phyloP scores from a whole-genome alignment of 2,113 vertebrate species.

The Platanista minor region DNA sequence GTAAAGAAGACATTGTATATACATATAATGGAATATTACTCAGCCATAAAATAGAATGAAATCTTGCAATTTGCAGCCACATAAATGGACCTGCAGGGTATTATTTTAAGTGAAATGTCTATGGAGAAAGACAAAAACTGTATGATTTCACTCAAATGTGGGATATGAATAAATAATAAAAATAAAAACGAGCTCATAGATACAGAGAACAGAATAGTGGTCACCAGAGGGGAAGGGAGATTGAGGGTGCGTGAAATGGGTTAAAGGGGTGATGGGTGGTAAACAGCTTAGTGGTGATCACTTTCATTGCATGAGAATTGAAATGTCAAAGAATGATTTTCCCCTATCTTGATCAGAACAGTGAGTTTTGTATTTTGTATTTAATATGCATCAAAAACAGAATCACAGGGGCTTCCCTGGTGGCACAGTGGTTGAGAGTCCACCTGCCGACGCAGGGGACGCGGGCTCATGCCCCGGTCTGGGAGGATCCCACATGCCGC shows the following conservation, averaged over 20 bases:
- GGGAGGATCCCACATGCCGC: too few relatives aligned
- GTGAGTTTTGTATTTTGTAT: not conserved
- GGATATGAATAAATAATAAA: not conserved
- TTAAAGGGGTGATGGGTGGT: not conserved
- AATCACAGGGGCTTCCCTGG: too few relatives aligned
- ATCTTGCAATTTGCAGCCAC: not conserved
- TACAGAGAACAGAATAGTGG: not conserved
- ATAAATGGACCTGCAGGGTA: not conserved
- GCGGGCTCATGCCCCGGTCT: too few relatives aligned
- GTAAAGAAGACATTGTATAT: not conserved
- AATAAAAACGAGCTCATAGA: not conserved
- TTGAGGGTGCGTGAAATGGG: not conserved
- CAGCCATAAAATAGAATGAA: not conserved
- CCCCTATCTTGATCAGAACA: not conserved
- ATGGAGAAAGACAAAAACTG: too few relatives aligned
- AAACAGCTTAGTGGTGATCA: not conserved
- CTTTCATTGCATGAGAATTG: not conserved
- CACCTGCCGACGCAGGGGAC: too few relatives aligned
- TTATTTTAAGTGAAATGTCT: not conserved
- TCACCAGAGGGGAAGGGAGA: not conserved
- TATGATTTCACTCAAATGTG: not conserved
- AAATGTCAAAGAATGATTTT: not conserved
- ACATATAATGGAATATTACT: not conserved
- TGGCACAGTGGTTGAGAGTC: too few relatives aligned
- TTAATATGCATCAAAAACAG: not conserved